Base-by-base conservation (phyloP, 2,113 vertebrate genomes). In the Sarotherodon lohbergeri region DNA sequence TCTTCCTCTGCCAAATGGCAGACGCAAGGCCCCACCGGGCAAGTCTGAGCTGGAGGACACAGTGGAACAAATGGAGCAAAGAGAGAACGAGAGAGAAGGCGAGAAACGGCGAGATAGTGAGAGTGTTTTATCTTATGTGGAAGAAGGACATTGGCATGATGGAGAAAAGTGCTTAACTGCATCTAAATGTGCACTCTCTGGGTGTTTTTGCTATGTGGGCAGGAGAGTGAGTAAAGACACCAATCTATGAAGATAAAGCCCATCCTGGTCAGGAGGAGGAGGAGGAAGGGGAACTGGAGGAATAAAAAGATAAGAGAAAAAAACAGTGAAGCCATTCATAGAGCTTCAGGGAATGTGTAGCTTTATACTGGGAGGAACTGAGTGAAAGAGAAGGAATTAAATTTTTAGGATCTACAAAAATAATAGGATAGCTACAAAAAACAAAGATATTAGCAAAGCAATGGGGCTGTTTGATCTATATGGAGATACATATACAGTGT, bases 241-340 rank as follows among this genome's bases (percentile, higher is more conserved):
- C 52, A 88, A 88, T 90, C 90, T 92, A 6, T 78, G 48, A 88
- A 80, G 90, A 91, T 87, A 82, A 83, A 59, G 88, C 46, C 39
- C 91, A 94, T 93, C 93, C 93, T 87, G 43, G 48, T 89, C 24
- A 84, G 91, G 85, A 84, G 89, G 90, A 89, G 87, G 83, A 66
- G 32, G 61, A 92, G 55, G 90, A 91, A 63, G 88, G 88, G 89
- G 88, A 91, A 86, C 22, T 88, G 85, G 57, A 93, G 83, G 68
- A 85, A 81, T 50, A 81, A 84, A 59, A 83, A 92, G 92, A 95
- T 94, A 93, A 93, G 91, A 82, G 66, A 5, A 22, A 34, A 89
- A 89, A 84, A 96, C 94, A 96, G 90, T 85, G 11, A 83, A 89
- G 86, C 87, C 93, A 94, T 96, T 95, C 95, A 96, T 92, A 11